phyloP scores from a whole-genome alignment of 2,113 vertebrate genomes.

The Mobula hypostoma region DNA sequence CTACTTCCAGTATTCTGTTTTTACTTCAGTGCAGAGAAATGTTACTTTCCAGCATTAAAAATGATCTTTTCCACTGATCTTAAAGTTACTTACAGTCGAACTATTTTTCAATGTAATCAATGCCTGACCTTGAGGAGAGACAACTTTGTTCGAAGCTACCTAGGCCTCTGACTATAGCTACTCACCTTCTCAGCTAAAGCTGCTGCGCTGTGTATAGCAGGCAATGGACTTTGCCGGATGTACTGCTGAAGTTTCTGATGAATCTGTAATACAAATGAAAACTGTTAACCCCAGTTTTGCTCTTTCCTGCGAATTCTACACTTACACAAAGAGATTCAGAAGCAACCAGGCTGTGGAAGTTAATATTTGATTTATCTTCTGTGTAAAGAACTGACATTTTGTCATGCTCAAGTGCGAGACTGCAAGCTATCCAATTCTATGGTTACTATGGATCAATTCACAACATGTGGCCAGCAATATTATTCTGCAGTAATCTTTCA shows the following conservation, averaged over 20 bases:
- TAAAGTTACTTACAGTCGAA: neutral
- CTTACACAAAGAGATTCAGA: neutral
- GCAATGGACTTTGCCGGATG: slow-evolving; percentile 76
- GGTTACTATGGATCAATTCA: neutral
- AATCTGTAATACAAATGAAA: slow-evolving; percentile 64
- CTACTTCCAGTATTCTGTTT: too few relatives aligned
- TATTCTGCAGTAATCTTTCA: neutral
- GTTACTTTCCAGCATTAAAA: neutral
- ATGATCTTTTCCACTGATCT: neutral
- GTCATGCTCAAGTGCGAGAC: too few relatives aligned
- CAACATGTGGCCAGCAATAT: neutral
- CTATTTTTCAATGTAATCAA: neutral
- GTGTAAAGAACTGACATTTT: neutral
- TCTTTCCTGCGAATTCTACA: neutral
- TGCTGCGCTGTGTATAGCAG: slow-evolving; percentile 77
- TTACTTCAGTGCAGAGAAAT: too few relatives aligned
- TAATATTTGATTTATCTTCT: neutral
- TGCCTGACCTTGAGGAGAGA: too few relatives aligned
- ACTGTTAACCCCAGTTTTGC: neutral
- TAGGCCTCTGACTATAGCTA: slow-evolving; percentile 39
- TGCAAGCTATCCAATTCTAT: neutral
- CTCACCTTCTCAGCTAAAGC: slow-evolving; percentile 84
- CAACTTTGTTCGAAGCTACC: neutral
- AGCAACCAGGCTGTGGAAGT: neutral
- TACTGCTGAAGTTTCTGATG: slow-evolving; percentile 84